Base-by-base conservation (phyloP, 2,888 invertebrate species). In the Morpho helenor region DNA sequence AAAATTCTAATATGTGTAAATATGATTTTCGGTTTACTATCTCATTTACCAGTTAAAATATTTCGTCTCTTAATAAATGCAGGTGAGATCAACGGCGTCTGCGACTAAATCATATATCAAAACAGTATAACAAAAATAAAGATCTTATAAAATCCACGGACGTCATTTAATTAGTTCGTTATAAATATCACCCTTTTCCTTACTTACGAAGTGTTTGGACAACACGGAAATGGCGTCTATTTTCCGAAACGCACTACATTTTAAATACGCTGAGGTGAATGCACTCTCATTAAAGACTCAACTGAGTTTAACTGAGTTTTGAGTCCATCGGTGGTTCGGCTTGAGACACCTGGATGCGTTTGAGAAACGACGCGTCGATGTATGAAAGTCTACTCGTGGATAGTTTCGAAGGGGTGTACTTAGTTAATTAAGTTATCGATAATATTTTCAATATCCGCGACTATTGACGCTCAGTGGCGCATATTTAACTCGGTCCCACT, bases 231-330 rank as follows among this genome's bases (percentile, higher is more conserved):
- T 76, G 80, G 70, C 73, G 70, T 73, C 74, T 73, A 75, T 81
- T 78, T 83, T 84, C 81, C 76, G 79, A 86, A 85, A 79, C 77
- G 75, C 75, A 79, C 77, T 76, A 75, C 78, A 76, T 79, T 82
- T 80, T 77, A 77, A 75, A 66, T 68, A 67, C 62, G 59, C 63
- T 57, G 80, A 79, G 87, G 82, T 86, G 80, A 85, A 87, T 71
- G 89, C 80, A 78, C 88, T 84, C 87, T 87, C 84, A 87, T 88
- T 88, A 88, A 87, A 87, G 81, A 79, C 82, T 76, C 75, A 76
- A 73, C 78, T 75, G 76, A 74, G 78, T 83, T 79, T 76, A 81
- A 79, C 76, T 66, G 67, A 67, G 69, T 64, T 62, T 66, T 53
- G 16, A 50, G 60, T 75, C 71, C 84, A 84, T 75, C 69, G 76